Evolutionary conservation across 2,888 invertebrate species (phyloP).

Genomic region (Phalangium opilio): DNA sequence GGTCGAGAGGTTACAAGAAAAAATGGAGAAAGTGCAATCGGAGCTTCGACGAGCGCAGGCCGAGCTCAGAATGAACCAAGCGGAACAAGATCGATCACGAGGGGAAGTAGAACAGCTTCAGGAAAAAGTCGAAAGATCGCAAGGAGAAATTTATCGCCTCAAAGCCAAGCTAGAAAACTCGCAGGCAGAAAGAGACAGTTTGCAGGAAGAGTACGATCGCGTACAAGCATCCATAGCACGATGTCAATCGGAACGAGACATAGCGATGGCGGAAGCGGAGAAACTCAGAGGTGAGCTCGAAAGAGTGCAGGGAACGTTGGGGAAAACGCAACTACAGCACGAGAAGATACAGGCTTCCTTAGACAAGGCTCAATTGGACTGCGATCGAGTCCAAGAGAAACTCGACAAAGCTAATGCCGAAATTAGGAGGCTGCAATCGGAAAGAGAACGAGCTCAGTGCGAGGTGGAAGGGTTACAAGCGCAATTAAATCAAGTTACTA

Average conservation of each 20-base stretch:
- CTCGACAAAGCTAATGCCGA: constrained; percentile 23
- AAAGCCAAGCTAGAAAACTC: constrained; percentile 89
- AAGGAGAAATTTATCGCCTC: constrained; percentile 83
- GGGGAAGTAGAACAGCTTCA: constrained; percentile 55
- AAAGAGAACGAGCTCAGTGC: constrained; percentile 76
- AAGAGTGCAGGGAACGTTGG: constrained; percentile 56
- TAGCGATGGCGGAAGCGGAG: constrained; percentile 38
- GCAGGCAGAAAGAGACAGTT: constrained; percentile 81
- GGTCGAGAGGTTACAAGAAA: constrained; percentile 49
- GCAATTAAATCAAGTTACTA: constrained; percentile 71
- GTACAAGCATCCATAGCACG: constrained; percentile 66
- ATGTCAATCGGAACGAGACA: constrained; percentile 73
- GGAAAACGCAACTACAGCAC: constrained; percentile 77
- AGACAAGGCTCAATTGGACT: constrained; percentile 56
- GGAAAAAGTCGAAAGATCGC: constrained; percentile 83
- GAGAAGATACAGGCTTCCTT: constrained; percentile 76
- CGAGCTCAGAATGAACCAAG: constrained; percentile 75
- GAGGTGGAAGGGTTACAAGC: constrained; percentile 81
- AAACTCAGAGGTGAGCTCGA: constrained; percentile 27
- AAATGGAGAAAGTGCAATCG: constrained; percentile 66
- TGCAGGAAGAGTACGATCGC: constrained; percentile 80
- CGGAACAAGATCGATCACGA: constrained; percentile 59
- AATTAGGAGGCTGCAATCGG: constrained; percentile 44
- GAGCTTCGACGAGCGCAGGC: constrained; percentile 76
- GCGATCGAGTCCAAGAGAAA: constrained; percentile 28